phyloP scores from a whole-genome alignment of 1,140 invertebrate species.

The Pentalonia nigronervosa region DNA sequence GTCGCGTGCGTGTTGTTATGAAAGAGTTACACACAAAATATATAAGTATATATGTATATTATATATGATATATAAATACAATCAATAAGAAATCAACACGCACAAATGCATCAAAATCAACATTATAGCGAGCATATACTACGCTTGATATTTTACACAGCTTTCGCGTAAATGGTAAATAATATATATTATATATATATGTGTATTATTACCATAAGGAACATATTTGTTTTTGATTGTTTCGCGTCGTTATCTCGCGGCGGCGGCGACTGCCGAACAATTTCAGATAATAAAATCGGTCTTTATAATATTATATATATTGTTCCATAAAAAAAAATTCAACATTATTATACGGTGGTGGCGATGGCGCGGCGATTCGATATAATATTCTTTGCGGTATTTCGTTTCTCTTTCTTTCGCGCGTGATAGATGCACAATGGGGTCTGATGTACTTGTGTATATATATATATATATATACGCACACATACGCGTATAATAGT shows the following conservation, averaged over 20 bases:
- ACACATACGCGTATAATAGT: neutral
- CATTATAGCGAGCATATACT: neutral
- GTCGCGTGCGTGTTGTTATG: neutral
- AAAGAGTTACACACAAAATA: neutral
- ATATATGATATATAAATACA: too few species aligned
- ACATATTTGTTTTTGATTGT: constrained; percentile 12
- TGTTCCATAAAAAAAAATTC: constrained; percentile 29
- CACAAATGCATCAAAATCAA: neutral
- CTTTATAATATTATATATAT: constrained; percentile 25
- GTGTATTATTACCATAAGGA: neutral
- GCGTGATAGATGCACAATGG: constrained; percentile 49
- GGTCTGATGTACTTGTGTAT: neutral
- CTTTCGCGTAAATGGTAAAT: neutral
- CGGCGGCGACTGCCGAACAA: neutral
- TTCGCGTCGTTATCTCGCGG: constrained; percentile 19
- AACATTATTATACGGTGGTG: neutral
- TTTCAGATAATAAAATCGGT: constrained; percentile 42
- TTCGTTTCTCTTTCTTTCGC: neutral
- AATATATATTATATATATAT: neutral
- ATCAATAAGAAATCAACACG: neutral
- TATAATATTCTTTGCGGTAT: constrained; percentile 34
- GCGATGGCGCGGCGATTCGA: neutral
- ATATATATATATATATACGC: neutral
- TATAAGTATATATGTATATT: too few species aligned
- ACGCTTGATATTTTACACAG: neutral